Conservation (phyloP, 2,888 invertebrate genomes). For the Nomada flava region DNA sequence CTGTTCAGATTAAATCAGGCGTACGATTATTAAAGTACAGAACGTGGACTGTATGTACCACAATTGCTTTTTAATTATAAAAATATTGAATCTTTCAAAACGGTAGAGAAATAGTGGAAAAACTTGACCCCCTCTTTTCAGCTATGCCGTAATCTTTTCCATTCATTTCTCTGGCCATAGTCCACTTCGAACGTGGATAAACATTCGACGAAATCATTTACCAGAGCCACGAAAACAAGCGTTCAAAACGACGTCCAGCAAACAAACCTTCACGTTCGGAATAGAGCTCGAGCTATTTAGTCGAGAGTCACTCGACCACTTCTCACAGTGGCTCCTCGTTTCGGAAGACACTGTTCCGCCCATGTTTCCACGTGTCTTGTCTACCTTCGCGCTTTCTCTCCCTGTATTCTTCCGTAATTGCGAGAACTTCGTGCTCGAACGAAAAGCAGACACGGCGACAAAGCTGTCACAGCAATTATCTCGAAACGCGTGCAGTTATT, state of each 20-base stretch:
- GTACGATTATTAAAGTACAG: too few species aligned
- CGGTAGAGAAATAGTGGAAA: too few species aligned
- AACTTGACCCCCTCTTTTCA: too few species aligned
- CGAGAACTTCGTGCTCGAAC: constrained; percentile 38
- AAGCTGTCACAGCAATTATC: constrained; percentile 75
- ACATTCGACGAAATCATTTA: not conserved
- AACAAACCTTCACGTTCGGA: constrained; percentile 10
- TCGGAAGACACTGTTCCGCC: constrained; percentile 17
- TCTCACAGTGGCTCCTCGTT: not conserved
- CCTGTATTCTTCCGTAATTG: constrained; percentile 24
- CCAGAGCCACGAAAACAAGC: not conserved
- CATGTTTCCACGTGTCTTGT: constrained; percentile 27
- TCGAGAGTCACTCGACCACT: constrained; percentile 16
- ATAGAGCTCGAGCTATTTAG: not conserved
- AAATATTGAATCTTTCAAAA: too few species aligned
- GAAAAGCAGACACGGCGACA: constrained; percentile 57
- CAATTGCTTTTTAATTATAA: too few species aligned
- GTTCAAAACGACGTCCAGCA: not conserved
- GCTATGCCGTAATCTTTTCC: too few species aligned
- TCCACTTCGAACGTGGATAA: not conserved
- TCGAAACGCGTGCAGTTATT: constrained; percentile 72
- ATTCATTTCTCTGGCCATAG: too few species aligned
- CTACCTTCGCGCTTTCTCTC: not conserved
- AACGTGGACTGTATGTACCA: too few species aligned
- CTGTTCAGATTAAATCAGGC: too few species aligned